A percentile compares a stretch with the other conserved stretches of the same genome.
These are phyloP conservation scores for Sigmodon hispidus DNA, from an alignment of 2,113 vertebrate species.

Conservation along the genomic window DNA sequence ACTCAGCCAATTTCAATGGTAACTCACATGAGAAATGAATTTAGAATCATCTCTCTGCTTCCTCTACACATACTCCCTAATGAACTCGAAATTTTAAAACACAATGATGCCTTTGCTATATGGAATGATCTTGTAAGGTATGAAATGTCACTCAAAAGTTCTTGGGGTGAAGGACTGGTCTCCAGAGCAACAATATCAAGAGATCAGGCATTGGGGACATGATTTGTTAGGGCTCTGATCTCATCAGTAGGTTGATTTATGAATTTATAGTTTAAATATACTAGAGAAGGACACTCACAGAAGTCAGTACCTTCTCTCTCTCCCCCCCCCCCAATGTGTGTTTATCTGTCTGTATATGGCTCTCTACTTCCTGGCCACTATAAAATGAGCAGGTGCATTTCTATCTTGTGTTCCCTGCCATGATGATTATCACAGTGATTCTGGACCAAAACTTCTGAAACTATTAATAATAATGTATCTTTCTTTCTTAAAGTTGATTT, in stretches of 20 bases:
- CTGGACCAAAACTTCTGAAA: neutral
- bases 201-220: neutral
- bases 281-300: neutral
- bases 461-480: neutral
- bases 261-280: neutral
- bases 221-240: neutral
- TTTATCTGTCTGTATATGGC: neutral
- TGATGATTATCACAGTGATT: neutral
- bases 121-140: neutral
- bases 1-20: neutral
- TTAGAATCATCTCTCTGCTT: neutral
- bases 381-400: neutral
- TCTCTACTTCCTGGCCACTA: neutral
- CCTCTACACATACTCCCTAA: neutral
- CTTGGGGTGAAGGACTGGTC: neutral
- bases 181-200: neutral
- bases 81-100: neutral
- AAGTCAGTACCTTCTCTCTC: neutral
- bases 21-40: neutral
- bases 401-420: neutral
- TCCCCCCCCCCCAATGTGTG: neutral
- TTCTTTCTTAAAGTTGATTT: neutral
- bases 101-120: neutral
- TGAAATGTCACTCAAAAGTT: neutral
- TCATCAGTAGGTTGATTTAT: neutral